Evolutionary conservation across 2,113 vertebrate species (phyloP).

Genomic region (Daphoenositta chrysoptera): DNA sequence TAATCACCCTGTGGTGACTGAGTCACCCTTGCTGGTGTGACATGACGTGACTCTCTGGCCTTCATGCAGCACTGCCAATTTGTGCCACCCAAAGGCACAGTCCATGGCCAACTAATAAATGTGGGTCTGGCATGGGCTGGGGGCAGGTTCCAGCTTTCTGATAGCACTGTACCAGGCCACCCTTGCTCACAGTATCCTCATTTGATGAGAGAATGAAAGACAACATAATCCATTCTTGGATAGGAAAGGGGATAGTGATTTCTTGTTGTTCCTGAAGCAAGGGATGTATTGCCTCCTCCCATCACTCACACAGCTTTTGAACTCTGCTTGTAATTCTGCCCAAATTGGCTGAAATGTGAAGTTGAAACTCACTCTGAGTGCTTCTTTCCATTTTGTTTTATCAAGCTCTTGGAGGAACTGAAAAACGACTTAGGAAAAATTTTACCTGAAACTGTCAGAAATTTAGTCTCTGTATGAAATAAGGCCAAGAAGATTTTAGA

Average conservation of each 20-base stretch:
- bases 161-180: no score
- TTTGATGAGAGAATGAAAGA: neutral
- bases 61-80: neutral
- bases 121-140: neutral
- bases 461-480: neutral
- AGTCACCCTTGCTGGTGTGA: neutral
- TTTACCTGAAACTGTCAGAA: neutral
- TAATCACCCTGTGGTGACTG: neutral
- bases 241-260: neutral
- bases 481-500: neutral
- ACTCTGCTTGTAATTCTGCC: neutral
- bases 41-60: fast-evolving
- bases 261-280: neutral
- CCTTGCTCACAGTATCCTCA: neutral
- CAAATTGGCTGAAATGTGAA: neutral
- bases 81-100: neutral
- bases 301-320: fast-evolving
- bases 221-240: neutral
- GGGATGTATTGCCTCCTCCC: fast-evolving
- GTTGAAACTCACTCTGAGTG: neutral
- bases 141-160: neutral
- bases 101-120: neutral
- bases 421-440: neutral
- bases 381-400: neutral
- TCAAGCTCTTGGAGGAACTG: neutral